Evolutionary conservation across 2,797 vertebrate genomes (phyloP).

Genomic region (Siniperca obscura): DNA sequence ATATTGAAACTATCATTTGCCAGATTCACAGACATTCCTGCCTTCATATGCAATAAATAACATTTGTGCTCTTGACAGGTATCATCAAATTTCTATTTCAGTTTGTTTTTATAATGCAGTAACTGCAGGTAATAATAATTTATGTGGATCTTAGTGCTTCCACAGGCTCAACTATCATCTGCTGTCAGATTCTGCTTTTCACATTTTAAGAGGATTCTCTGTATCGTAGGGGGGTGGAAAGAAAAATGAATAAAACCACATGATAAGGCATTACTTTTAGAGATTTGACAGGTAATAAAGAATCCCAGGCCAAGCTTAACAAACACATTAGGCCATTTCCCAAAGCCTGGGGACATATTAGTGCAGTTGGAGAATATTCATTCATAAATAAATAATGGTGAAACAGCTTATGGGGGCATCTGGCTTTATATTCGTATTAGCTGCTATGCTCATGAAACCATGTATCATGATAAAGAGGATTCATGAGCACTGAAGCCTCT

Average conservation of each 20-base stretch:
- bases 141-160: constrained; percentile 18
- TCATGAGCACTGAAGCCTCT: constrained; percentile 60
- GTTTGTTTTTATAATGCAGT: constrained; percentile 45
- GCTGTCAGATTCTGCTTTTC: constrained; percentile 29
- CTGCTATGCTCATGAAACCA: constrained; percentile 68
- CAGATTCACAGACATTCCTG: background rate
- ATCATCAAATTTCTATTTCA: constrained; percentile 41
- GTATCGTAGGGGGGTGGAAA: constrained; percentile 1
- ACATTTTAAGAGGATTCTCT: constrained; percentile 24
- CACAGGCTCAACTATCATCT: constrained; percentile 26
- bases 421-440: constrained; percentile 77
- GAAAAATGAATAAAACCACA: constrained; percentile 58
- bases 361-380: constrained; percentile 76
- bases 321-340: constrained; percentile 75
- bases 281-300: constrained; percentile 77
- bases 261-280: constrained; percentile 70
- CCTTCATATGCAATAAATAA: constrained; percentile 31
- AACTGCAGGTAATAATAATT: constrained; percentile 39
- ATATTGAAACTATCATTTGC: constrained; percentile 30
- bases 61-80: constrained; percentile 11
- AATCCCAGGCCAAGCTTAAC: constrained; percentile 72
- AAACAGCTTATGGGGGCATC: constrained; percentile 78
- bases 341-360: constrained; percentile 76
- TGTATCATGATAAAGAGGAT: constrained; percentile 80
- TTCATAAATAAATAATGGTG: constrained; percentile 84